Evolutionary conservation across 2,113 vertebrate species (phyloP).

Genomic region (Cardinalis cardinalis): DNA sequence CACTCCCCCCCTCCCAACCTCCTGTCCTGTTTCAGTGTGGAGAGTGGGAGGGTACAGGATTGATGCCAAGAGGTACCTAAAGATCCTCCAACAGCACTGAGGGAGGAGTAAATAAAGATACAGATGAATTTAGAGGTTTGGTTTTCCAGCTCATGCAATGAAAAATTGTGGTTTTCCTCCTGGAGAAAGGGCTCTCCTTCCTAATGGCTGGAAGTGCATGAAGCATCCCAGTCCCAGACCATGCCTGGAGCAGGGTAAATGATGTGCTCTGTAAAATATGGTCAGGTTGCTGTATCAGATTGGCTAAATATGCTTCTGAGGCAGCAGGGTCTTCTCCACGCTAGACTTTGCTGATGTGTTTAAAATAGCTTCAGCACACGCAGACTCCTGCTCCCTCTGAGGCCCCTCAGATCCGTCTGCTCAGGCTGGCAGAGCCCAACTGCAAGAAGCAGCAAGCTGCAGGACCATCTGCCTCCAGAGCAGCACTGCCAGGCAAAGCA

Average conservation of each 20-base stretch:
- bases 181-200: neutral
- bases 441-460: conserved; percentile 14
- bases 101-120: neutral
- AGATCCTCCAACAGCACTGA: neutral
- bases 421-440: conserved; percentile 20
- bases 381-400: neutral
- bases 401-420: neutral
- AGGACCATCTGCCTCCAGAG: neutral
- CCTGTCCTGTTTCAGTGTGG: neutral
- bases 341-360: conserved; percentile 37
- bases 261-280: neutral
- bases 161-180: neutral
- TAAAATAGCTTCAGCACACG: conserved; percentile 12
- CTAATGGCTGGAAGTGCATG: neutral
- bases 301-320: conserved; percentile 3
- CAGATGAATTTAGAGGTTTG: neutral
- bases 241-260: neutral
- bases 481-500: neutral
- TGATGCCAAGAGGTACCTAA: neutral
- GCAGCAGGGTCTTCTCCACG: neutral
- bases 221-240: neutral
- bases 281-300: neutral
- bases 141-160: neutral
- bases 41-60: neutral
- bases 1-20: neutral